Conservation (phyloP, 2,113 vertebrate species). For the Oreotrochilus melanogaster region DNA sequence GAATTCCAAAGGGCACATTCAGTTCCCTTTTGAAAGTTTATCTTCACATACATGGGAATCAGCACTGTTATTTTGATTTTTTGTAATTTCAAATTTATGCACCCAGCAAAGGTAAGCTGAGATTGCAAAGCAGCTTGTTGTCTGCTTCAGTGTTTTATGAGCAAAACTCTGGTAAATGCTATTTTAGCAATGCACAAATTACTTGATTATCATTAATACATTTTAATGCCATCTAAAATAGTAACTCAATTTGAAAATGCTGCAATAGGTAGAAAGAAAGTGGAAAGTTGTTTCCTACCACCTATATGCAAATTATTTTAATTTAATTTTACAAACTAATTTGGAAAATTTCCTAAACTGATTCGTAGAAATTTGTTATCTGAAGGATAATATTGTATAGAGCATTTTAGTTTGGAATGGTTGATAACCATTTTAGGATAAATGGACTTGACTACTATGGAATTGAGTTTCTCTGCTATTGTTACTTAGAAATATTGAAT, state of each 20-base stretch:
- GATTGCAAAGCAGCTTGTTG: background rate
- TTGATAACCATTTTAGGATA: slow-evolving; percentile 53
- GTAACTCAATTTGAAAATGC: background rate
- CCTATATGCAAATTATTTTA: background rate
- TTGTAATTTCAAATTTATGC: background rate
- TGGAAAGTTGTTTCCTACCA: background rate
- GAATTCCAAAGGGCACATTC: background rate
- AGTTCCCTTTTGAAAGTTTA: background rate
- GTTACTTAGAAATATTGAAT: slow-evolving; percentile 53
- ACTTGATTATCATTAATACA: background rate
- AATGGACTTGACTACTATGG: slow-evolving; percentile 43
- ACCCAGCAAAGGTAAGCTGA: background rate
- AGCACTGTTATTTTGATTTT: background rate
- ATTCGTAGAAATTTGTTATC: background rate
- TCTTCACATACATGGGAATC: background rate
- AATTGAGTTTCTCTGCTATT: slow-evolving; percentile 46
- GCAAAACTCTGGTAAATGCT: background rate
- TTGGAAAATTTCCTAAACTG: background rate
- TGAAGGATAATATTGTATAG: slow-evolving; percentile 4
- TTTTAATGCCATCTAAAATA: background rate
- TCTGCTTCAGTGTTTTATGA: background rate
- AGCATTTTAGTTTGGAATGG: background rate
- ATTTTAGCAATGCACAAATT: background rate
- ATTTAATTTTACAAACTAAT: background rate
- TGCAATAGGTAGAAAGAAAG: background rate